A percentile compares a stretch with the other conserved stretches of the same genome.
phyloP scores from a whole-genome alignment of 2,113 vertebrate species.

The Daubentonia madagascariensis region DNA sequence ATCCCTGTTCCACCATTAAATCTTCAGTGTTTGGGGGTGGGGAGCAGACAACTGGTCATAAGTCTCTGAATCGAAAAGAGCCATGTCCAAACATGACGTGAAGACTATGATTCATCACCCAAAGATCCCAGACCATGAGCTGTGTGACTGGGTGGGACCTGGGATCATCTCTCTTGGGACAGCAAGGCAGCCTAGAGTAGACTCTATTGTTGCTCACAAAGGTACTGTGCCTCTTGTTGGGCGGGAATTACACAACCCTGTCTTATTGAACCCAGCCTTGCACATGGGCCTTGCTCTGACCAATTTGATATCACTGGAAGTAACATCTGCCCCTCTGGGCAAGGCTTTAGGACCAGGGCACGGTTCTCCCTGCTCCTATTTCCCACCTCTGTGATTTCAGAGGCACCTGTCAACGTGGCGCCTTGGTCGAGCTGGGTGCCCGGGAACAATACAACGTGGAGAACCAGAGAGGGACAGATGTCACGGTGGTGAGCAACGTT shows the following conservation, averaged over 20 bases:
- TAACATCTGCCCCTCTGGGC: rapidly evolving
- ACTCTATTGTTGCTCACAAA: rapidly evolving
- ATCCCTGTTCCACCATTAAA: neutral
- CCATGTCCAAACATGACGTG: rapidly evolving
- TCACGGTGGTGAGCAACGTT: rapidly evolving
- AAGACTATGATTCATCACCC: too few species aligned
- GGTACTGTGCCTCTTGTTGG: rapidly evolving
- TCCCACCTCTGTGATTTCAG: rapidly evolving
- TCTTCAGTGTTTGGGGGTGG: neutral
- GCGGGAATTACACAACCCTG: neutral
- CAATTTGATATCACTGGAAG: rapidly evolving
- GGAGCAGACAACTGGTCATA: too few species aligned
- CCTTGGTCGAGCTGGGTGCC: neutral
- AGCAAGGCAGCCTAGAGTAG: neutral
- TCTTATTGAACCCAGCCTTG: neutral
- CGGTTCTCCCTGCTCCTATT: rapidly evolving
- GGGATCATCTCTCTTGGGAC: rapidly evolving
- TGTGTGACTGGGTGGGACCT: rapidly evolving
- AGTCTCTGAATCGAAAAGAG: neutral
- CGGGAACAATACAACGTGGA: rapidly evolving
- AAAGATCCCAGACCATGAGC: neutral
- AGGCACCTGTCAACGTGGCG: rapidly evolving
- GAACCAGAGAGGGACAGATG: rapidly evolving
- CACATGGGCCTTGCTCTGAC: neutral
- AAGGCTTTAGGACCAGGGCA: neutral